Evolutionary conservation across 2,113 vertebrate species (phyloP).

Genomic region (Polypterus bichir): DNA sequence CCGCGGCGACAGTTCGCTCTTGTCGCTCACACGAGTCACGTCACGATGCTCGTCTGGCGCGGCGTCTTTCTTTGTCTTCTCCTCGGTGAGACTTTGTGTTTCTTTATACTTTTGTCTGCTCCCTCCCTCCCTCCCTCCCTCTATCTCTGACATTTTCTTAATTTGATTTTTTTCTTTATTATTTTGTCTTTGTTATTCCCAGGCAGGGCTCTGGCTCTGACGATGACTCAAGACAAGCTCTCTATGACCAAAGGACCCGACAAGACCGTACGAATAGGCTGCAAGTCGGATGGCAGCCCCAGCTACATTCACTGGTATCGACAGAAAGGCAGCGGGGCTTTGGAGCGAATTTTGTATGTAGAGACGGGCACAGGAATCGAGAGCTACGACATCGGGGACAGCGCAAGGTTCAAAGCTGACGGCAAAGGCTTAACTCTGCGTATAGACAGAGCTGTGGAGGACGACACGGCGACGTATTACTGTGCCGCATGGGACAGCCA

Average conservation of each 20-base stretch:
- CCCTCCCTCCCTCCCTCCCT: too few species aligned
- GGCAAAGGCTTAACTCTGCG: too few species aligned
- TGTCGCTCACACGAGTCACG: too few species aligned
- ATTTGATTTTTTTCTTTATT: slow-evolving; percentile 7
- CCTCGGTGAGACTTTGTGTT: too few species aligned
- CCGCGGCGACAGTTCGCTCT: too few species aligned
- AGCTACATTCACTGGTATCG: slow-evolving; percentile 20
- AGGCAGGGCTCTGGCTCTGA: slow-evolving; percentile 7
- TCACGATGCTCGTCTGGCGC: too few species aligned
- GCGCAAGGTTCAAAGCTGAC: too few species aligned
- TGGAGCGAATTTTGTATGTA: slow-evolving; percentile 16
- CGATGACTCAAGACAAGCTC: slow-evolving; percentile 14
- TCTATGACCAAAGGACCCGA: not conserved
- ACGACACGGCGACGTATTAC: slow-evolving; percentile 21
- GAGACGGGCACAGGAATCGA: slow-evolving; percentile 10
- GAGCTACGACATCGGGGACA: too few species aligned
- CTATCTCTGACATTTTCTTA: too few species aligned
- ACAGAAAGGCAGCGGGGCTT: slow-evolving; percentile 3
- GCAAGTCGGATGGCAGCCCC: not conserved
- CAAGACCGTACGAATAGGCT: not conserved
- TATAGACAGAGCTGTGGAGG: too few species aligned
- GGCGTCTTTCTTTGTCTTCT: too few species aligned
- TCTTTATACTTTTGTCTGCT: too few species aligned
- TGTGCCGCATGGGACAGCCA: slow-evolving; percentile 24
- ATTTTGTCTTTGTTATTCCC: slow-evolving; percentile 9